Evolutionary conservation across 92 coral and sea anemone genomes (phyloP), one percentile per base, ranked within the genome.

Genomic region (Anthopleura xanthogrammica): DNA sequence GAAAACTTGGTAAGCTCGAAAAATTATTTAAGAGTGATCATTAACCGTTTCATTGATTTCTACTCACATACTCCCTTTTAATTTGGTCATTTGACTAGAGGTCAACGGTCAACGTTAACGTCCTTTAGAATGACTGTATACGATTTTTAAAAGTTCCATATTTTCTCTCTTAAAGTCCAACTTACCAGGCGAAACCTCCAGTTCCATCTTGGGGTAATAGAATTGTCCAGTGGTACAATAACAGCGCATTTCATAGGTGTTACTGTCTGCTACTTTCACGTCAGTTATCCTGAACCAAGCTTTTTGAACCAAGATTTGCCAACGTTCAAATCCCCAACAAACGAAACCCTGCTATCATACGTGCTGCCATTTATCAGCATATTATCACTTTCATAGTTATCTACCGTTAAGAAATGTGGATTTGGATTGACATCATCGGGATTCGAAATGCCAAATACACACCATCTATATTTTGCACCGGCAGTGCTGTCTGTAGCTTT

Each of bases 171-270:
- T 6, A 5, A 11, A 6, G 7, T 5, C 54, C 8, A 5, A 50
- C 54, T 50, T 50, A 58, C 65, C 65, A 58, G 65, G n/a, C n/a
- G n/a, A 4, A 4, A 58, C 65, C n/a, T 12, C 65, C 65, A 58
- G 20, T 58, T 58, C 19, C 65, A 58, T 58, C 5, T 13, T 58
- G 4, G 65, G 65, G n/a, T 5, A 58, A 58, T 58, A 58, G n/a
- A 5, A 58, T 58, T 2, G 0, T 4, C 2, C 1, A 16, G 0
- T 1, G n/a, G 3, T 14, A 13, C 5, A 1, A 58, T 1, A 58
- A 16, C 65, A 58, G 20, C 65, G 65, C 17, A 58, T 13, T 16
- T 58, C n/a, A 58, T 58, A 58, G 17, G 65, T 58, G n/a, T 58
- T 58, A 13, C n/a, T 58, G 65, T 58, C 65, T 8, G 9, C n/a